Percentiles rank a stretch among this genome's conserved stretches.
These are phyloP conservation scores for Drosophila tsacasi DNA, from an alignment of 1,140 invertebrate genomes.

Conservation along the genomic window DNA sequence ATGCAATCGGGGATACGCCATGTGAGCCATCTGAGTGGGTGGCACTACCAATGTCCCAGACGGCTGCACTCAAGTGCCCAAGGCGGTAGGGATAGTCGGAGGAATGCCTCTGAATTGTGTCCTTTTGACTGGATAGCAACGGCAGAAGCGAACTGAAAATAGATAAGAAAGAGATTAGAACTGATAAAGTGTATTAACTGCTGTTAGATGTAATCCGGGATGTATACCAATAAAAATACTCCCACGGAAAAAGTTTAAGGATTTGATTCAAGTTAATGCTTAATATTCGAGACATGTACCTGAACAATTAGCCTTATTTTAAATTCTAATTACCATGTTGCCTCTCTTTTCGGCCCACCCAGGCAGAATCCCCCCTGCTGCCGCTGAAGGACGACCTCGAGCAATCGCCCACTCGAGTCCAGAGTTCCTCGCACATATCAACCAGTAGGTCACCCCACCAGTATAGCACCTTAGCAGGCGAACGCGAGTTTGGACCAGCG, in stretches of 20 bases:
- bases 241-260: background rate
- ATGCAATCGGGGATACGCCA: constrained; percentile 12
- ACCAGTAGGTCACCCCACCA: constrained; percentile 32
- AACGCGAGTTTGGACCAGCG: constrained; percentile 6
- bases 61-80: constrained; percentile 17
- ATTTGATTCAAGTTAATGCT: background rate
- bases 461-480: constrained; percentile 12
- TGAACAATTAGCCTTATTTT: background rate
- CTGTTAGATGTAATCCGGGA: background rate
- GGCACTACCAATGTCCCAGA: constrained; percentile 3
- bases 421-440: constrained; percentile 62
- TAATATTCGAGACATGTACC: background rate
- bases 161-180: background rate
- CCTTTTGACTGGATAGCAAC: constrained; percentile 2
- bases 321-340: background rate
- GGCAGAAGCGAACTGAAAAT: background rate
- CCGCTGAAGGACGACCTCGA: constrained; percentile 54
- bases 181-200: background rate
- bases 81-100: constrained; percentile 25
- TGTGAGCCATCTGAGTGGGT: constrained; percentile 15
- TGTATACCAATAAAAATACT: background rate
- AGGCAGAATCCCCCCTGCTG: constrained; percentile 78
- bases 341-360: background rate
- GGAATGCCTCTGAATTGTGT: constrained; percentile 18
- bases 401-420: constrained; percentile 23